phyloP scores from a whole-genome alignment of 2,888 invertebrate genomes.

The Drosophila trichaetosa region DNA sequence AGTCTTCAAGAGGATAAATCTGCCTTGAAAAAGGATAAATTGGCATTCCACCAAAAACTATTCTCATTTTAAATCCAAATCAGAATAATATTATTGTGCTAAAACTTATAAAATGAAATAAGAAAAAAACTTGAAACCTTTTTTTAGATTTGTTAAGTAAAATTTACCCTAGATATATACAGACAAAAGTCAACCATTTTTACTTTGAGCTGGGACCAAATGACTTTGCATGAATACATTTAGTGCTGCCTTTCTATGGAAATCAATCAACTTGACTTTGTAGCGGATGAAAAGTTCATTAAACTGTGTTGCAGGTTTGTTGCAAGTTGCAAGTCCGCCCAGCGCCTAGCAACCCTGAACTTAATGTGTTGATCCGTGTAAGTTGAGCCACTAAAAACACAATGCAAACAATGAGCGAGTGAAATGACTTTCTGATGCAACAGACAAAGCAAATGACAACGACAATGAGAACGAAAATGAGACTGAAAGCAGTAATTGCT shows the following conservation, averaged over 20 bases:
- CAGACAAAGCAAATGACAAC: constrained; percentile 27
- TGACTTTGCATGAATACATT: not conserved
- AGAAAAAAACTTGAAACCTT: not conserved
- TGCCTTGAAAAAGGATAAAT: not conserved
- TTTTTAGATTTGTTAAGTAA: not conserved
- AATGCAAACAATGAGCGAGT: constrained; percentile 22
- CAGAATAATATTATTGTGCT: not conserved
- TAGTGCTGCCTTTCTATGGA: not conserved
- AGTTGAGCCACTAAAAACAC: constrained; percentile 53
- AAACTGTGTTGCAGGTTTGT: constrained; percentile 28
- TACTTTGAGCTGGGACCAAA: not conserved
- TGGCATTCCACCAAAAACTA: not conserved
- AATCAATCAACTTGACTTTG: constrained; percentile 34
- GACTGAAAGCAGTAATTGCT: constrained; percentile 4
- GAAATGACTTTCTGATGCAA: constrained; percentile 57
- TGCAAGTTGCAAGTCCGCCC: constrained; percentile 9
- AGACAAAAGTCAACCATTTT: not conserved
- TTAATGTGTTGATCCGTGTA: constrained; percentile 69
- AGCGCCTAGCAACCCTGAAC: constrained; percentile 37
- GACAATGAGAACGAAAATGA: constrained; percentile 23
- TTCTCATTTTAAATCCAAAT: not conserved
- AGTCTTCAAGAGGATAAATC: not conserved
- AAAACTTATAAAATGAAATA: not conserved
- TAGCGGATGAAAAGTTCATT: constrained; percentile 37
- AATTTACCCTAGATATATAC: not conserved